Conservation (phyloP, 2,113 vertebrate species). For the Tympanuchus pallidicinctus region DNA sequence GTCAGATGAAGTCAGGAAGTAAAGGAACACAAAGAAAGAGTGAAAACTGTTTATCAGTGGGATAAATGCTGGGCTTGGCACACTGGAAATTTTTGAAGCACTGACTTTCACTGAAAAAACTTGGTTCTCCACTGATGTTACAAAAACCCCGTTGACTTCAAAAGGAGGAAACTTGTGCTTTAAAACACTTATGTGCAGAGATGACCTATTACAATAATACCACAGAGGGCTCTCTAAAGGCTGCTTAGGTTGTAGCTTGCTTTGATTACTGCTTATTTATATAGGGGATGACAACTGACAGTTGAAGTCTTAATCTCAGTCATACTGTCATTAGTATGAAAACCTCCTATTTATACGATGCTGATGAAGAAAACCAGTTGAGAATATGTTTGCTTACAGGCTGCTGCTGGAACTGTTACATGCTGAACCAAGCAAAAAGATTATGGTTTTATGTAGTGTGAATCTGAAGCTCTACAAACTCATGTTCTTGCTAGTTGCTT, state of each 20-base stretch:
- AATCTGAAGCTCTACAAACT: not conserved
- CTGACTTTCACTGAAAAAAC: not conserved
- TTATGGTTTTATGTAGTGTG: not conserved
- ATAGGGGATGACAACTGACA: not conserved
- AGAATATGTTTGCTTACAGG: not conserved
- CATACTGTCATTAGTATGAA: not conserved
- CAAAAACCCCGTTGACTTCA: not conserved
- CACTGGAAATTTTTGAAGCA: not conserved
- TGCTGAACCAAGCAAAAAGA: not conserved
- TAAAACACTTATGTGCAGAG: not conserved
- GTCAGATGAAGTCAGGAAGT: not conserved
- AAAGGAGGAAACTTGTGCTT: not conserved
- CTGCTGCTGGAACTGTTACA: not conserved
- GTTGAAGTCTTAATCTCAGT: not conserved
- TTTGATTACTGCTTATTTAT: not conserved
- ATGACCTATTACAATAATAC: not conserved
- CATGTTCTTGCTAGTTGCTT: not conserved
- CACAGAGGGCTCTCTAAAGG: not conserved
- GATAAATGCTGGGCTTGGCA: not conserved
- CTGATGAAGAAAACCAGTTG: not conserved
- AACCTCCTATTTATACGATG: not conserved
- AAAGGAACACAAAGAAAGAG: not conserved
- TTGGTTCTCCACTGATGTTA: not conserved
- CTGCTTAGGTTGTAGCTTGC: not conserved
- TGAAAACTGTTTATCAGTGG: not conserved